Evolutionary conservation across 2,113 vertebrate species (phyloP), one percentile per base, ranked within the genome.

Genomic region (Tapirus terrestris): DNA sequence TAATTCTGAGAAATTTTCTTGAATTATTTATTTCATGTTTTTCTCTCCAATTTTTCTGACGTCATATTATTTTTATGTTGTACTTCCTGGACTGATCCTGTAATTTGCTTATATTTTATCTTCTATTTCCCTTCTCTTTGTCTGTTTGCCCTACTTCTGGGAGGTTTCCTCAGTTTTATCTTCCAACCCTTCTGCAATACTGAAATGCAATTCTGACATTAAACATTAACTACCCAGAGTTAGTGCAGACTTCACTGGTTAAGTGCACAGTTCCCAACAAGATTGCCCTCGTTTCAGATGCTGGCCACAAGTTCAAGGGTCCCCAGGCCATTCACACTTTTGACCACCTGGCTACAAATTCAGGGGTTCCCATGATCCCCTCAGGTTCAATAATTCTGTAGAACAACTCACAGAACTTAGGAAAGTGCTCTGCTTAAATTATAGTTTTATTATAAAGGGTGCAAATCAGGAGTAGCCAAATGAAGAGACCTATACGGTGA

Each of bases 1-100:
- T 76, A 89, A 92, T 75, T 75, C n/a, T 89, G 61, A 53, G 45
- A 75, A 45, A 21, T 75, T 85, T 70, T 96, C 51, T 85, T 95
- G 21, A 89, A 36, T 92, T 97, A 91, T 89, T 75, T 73, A 77
- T 87, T 95, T 76, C n/a, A 79, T 94, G 51, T 67, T 97, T 83
- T 89, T 84, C 72, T 51, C 27, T 73, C n/a, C 16, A 53, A 12
- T 25, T 68, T 61, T 95, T 63, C 67, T 68, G 33, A 94, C 8
- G 8, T 81, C 13, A 79, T 70, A 23, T 68, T 80, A 89, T 95
- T 97, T 60, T 91, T 94, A 48, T 81, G 21, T 70, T 91, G 18
- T 27, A 85, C 12, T 92, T 75, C 27, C n/a, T 61, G 45, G 13
- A 75, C 18, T 36, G 17, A 77, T 45, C 20, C 48, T 86, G 2